A percentile compares a stretch with the other conserved stretches of the same genome.
These are phyloP conservation scores for Orientallactaga bullata DNA, from an alignment of 2,113 vertebrate genomes.

Conservation along the genomic window DNA sequence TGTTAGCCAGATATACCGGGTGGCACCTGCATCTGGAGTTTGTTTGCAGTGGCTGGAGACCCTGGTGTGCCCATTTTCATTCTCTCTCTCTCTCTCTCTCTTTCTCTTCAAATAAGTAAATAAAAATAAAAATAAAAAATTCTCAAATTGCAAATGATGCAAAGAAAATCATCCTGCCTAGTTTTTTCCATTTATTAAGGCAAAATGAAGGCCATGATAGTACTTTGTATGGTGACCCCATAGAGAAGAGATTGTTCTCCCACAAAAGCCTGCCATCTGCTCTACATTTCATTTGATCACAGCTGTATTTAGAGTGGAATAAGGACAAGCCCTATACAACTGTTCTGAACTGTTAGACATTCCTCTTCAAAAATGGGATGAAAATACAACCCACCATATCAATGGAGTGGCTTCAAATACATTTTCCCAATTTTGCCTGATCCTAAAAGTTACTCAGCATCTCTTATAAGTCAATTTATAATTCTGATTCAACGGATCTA, in stretches of 20 bases:
- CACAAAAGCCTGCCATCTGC: background rate
- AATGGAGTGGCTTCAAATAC: background rate
- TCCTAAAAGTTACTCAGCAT: background rate
- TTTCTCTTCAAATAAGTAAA: too few species aligned
- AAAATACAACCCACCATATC: background rate
- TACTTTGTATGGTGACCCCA: background rate
- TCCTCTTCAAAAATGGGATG: background rate
- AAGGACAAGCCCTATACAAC: background rate
- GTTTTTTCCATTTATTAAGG: background rate
- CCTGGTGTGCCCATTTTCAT: too few species aligned
- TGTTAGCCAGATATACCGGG: too few species aligned
- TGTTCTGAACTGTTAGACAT: background rate
- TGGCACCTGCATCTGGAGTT: too few species aligned
- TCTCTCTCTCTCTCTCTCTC: too few species aligned
- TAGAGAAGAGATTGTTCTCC: background rate
- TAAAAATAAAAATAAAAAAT: background rate
- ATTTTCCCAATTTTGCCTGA: background rate
- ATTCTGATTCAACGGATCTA: too few species aligned
- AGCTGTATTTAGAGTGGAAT: background rate
- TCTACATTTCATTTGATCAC: background rate
- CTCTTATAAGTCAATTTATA: too few species aligned
- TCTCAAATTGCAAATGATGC: background rate
- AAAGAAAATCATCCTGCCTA: conserved; percentile 25
- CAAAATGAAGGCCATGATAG: background rate
- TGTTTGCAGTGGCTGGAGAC: too few species aligned